These are phyloP conservation scores for Yponomeuta plumbellus DNA, from an alignment of 2,888 invertebrate species.

Conservation along the genomic window DNA sequence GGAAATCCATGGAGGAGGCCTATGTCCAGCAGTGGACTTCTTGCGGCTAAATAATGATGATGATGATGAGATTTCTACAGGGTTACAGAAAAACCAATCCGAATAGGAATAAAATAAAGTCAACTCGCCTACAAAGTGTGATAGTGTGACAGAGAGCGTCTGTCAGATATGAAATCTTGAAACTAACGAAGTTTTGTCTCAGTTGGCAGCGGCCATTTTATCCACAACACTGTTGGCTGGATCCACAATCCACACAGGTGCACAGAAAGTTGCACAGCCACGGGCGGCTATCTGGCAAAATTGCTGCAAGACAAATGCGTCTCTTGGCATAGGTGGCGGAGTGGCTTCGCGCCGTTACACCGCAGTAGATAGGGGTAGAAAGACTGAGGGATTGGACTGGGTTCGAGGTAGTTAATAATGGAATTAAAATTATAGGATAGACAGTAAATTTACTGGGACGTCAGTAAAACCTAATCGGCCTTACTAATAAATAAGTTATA, in stretches of 20 bases:
- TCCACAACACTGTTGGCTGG: not conserved
- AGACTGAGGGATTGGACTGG: not conserved
- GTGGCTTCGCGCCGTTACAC: not conserved
- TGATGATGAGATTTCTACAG: too few relatives aligned
- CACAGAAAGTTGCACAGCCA: not conserved
- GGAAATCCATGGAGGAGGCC: too few relatives aligned
- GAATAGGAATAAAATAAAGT: too few relatives aligned
- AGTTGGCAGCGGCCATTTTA: not conserved
- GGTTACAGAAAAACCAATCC: too few relatives aligned
- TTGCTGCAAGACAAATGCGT: slow-evolving; percentile 1
- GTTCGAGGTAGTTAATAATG: not conserved
- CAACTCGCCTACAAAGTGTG: too few relatives aligned
- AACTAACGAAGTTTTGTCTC: too few relatives aligned
- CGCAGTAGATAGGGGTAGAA: not conserved
- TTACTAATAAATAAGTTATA: too few relatives aligned
- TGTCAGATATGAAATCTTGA: not conserved
- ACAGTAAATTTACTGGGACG: too few relatives aligned
- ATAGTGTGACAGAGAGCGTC: slow-evolving; percentile 9
- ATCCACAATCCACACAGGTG: not conserved
- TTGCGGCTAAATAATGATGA: too few relatives aligned
- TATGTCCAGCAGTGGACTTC: too few relatives aligned
- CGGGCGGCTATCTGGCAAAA: not conserved
- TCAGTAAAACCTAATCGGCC: too few relatives aligned
- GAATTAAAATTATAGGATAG: not conserved
- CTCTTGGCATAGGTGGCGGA: not conserved